Conservation (phyloP, 2,888 invertebrate genomes). For the Vesta saturnalis region DNA sequence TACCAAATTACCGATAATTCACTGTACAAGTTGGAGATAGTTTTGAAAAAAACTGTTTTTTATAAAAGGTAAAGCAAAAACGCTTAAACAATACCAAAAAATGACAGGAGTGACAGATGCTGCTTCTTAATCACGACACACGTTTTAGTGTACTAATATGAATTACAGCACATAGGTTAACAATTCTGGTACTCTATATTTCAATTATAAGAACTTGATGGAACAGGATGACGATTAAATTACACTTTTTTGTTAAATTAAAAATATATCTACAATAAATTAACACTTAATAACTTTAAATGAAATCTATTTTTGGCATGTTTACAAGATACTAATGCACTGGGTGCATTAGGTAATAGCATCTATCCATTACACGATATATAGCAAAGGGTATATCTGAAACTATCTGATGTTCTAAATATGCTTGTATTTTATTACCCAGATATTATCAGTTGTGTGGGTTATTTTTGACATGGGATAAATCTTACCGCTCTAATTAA, state of each 20-base stretch:
- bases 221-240: no score
- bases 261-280: constrained; percentile 4
- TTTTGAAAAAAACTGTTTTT: no score
- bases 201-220: no score
- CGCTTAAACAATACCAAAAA: no score
- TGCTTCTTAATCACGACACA: no score
- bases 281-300: constrained; percentile 5
- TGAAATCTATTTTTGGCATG: constrained; percentile 51
- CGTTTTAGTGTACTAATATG: no score
- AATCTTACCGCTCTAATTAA: constrained; percentile 61
- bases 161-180: no score
- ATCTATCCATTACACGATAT: constrained; percentile 53
- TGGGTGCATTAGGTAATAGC: constrained; percentile 54
- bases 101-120: no score
- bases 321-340: constrained; percentile 48
- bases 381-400: constrained; percentile 42
- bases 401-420: constrained; percentile 57
- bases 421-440: constrained; percentile 60
- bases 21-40: no score
- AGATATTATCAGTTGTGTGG: constrained; percentile 61
- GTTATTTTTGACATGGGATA: constrained; percentile 61
- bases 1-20: no score
- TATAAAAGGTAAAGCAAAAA: no score
- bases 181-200: no score
- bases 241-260: neutral